phyloP scores from a whole-genome alignment of 2,888 invertebrate genomes.

The Scaptomyza cyrtandrae region DNA sequence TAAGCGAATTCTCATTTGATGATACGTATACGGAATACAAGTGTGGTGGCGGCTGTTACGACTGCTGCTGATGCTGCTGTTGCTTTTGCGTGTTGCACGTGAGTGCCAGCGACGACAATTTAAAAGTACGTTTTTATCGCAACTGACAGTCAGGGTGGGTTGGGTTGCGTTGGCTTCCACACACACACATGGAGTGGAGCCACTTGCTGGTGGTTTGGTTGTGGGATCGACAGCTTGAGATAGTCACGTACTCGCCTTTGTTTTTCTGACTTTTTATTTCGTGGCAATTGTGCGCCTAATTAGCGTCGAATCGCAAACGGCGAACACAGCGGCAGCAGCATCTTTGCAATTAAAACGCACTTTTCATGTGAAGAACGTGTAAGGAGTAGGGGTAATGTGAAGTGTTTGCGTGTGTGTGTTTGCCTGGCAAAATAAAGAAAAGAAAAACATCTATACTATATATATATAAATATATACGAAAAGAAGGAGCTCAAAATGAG shows the following conservation, averaged over 20 bases:
- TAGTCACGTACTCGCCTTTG: constrained; percentile 74
- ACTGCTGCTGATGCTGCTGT: not conserved
- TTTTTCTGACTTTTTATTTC: constrained; percentile 73
- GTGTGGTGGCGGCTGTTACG: constrained; percentile 5
- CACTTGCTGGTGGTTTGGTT: constrained; percentile 10
- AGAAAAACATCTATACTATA: constrained; percentile 9
- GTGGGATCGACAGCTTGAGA: constrained; percentile 74
- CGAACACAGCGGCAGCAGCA: constrained; percentile 51
- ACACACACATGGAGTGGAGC: not conserved
- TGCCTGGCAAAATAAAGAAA: constrained; percentile 32
- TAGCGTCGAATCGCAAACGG: constrained; percentile 71
- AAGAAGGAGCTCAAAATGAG: constrained; percentile 6
- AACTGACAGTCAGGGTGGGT: constrained; percentile 18
- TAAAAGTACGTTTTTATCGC: constrained; percentile 75
- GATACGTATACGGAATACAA: constrained; percentile 47
- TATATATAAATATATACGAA: constrained; percentile 1
- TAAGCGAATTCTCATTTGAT: constrained; percentile 79
- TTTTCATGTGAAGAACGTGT: constrained; percentile 47
- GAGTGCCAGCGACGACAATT: constrained; percentile 67
- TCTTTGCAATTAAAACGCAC: constrained; percentile 82
- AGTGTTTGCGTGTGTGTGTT: not conserved
- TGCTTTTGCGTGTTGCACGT: constrained; percentile 49
- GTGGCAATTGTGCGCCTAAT: constrained; percentile 79
- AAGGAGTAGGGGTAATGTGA: not conserved
- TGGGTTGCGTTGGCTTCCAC: too few relatives aligned